Conservation (phyloP, 92 coral and sea anemone genomes). For the Paragorgia papillata region DNA sequence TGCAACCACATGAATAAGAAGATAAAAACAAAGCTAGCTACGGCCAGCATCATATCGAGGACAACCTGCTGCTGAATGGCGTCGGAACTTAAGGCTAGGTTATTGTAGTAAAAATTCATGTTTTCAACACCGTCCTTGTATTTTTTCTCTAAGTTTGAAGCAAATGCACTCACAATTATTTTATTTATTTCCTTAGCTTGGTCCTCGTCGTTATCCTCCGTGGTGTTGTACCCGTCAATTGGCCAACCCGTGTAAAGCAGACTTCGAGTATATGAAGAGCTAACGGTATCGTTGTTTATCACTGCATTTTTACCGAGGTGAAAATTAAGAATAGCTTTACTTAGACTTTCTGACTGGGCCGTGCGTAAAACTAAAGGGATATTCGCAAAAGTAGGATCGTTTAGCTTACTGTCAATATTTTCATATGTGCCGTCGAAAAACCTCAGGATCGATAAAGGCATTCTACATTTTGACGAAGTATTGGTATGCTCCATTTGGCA, state of each 20-base stretch:
- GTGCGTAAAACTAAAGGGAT: constrained; percentile 53
- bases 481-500: constrained; percentile 48
- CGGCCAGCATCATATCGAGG: constrained; percentile 67
- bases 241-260: constrained; percentile 67
- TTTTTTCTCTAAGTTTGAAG: constrained; percentile 32
- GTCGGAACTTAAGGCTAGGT: constrained; percentile 53
- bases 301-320: constrained; percentile 68
- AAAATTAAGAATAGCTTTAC: constrained; percentile 49
- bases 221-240: constrained; percentile 47
- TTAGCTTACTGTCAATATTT: constrained; percentile 30
- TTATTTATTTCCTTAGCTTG: constrained; percentile 55
- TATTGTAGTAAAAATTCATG: constrained; percentile 59
- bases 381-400: constrained; percentile 63
- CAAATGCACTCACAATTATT: constrained; percentile 56
- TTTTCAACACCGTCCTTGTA: constrained; percentile 65
- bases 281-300: constrained; percentile 29
- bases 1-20: constrained; percentile 74
- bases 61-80: constrained; percentile 65
- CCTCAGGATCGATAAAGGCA: constrained; percentile 65
- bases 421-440: constrained; percentile 72
- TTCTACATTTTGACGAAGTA: constrained; percentile 29
- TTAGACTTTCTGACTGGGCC: constrained; percentile 43
- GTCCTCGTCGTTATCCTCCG: constrained; percentile 58
- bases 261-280: constrained; percentile 52
- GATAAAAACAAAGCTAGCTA: constrained; percentile 67